Percentiles rank a stretch among this genome's conserved stretches.
Evolutionary conservation across 2,113 vertebrate genomes (phyloP).

Genomic region (Callocephalon fimbriatum): DNA sequence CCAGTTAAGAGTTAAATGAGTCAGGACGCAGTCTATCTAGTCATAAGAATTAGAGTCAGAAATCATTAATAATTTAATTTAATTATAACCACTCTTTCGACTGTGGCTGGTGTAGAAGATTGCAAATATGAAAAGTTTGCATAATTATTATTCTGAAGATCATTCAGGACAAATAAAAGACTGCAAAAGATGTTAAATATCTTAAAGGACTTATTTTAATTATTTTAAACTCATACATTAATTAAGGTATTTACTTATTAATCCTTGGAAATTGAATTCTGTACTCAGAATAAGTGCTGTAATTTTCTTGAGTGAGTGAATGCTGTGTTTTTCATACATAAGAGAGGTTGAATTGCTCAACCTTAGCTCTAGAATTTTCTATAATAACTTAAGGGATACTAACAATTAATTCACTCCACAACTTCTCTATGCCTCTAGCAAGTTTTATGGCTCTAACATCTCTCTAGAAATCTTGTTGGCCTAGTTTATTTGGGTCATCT

Average conservation of each 20-base stretch:
- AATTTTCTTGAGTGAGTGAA: constrained; percentile 51
- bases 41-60: constrained; percentile 40
- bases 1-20: constrained; percentile 34
- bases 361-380: constrained; percentile 29
- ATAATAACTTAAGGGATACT: constrained; percentile 24
- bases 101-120: constrained; percentile 7
- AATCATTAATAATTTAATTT: constrained; percentile 67
- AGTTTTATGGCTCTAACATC: background rate
- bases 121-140: background rate
- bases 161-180: constrained; percentile 48
- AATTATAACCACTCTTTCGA: constrained; percentile 38
- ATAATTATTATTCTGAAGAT: constrained; percentile 52
- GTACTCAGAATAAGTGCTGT: constrained; percentile 47
- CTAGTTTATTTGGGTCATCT: constrained; percentile 51
- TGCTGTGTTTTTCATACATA: constrained; percentile 9
- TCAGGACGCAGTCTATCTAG: background rate
- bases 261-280: constrained; percentile 52
- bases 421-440: background rate
- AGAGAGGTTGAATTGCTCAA: constrained; percentile 39
- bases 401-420: constrained; percentile 20
- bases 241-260: constrained; percentile 63
- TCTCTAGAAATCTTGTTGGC: constrained; percentile 7
- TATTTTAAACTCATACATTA: constrained; percentile 62
- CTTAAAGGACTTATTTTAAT: constrained; percentile 54
- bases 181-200: constrained; percentile 40